Evolutionary conservation across 2,888 invertebrate genomes (phyloP).

Genomic region (Drosophila neonasuta): DNA sequence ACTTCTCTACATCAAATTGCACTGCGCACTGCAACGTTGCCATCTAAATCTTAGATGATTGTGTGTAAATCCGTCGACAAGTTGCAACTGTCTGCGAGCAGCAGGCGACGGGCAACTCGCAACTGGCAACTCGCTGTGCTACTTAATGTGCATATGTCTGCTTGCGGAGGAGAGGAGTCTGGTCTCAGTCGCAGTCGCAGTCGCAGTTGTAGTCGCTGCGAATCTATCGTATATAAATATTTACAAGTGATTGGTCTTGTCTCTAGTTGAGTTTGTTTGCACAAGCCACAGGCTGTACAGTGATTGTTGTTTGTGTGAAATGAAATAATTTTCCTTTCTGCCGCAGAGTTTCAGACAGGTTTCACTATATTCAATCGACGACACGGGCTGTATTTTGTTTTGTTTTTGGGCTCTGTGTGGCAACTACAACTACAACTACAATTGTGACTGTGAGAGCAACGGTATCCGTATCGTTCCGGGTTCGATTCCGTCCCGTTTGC

Average conservation of each 20-base stretch:
- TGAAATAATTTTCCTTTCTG: conserved; percentile 70
- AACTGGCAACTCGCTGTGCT: conserved; percentile 35
- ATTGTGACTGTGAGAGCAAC: conserved; percentile 29
- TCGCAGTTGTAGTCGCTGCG: conserved; percentile 2
- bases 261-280: conserved; percentile 55
- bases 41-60: conserved; percentile 57
- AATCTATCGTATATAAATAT: conserved; percentile 40
- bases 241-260: conserved; percentile 56
- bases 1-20: conserved; percentile 1
- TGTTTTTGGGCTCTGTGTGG: conserved; percentile 23
- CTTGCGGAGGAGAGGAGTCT: conserved; percentile 9
- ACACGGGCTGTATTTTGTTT: conserved; percentile 9
- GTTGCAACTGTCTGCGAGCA: conserved; percentile 41
- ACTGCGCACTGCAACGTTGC: conserved; percentile 42
- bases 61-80: conserved; percentile 69
- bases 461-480: conserved; percentile 64
- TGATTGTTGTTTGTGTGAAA: conserved; percentile 72
- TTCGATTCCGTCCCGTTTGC: conserved; percentile 64
- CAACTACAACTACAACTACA: not conserved
- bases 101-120: conserved; percentile 14
- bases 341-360: conserved; percentile 61
- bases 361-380: conserved; percentile 72
- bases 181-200: not conserved
- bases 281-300: conserved; percentile 31
- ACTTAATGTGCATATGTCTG: conserved; percentile 30